Conservation (phyloP, 2,113 vertebrate species). For the Struthidea cinerea region DNA sequence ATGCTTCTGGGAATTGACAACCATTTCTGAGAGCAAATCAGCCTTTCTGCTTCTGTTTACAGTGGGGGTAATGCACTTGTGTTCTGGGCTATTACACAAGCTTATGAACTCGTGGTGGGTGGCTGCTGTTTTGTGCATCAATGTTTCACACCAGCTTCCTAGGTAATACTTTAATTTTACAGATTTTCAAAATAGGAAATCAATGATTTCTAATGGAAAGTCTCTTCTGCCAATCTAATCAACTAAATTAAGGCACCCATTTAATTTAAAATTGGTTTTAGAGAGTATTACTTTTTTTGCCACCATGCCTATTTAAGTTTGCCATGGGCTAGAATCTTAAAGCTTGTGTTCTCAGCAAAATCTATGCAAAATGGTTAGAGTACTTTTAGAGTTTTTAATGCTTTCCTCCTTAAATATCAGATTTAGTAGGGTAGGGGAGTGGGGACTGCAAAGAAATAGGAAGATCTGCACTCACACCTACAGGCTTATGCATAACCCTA, state of each 20-base stretch:
- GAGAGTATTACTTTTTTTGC: background rate
- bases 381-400: background rate
- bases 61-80: background rate
- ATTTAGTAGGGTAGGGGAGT: background rate
- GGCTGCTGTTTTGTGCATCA: background rate
- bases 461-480: background rate
- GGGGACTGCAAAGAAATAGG: background rate
- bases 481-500: background rate
- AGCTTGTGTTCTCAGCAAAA: background rate
- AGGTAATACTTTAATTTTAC: background rate
- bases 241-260: background rate
- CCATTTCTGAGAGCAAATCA: background rate
- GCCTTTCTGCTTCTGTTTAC: background rate
- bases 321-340: background rate
- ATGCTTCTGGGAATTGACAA: background rate
- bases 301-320: background rate
- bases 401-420: background rate
- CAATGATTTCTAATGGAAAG: background rate
- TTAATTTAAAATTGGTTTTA: constrained; percentile 2
- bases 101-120: background rate
- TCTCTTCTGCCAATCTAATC: background rate
- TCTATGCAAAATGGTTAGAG: background rate
- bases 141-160: background rate
- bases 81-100: constrained; percentile 19
- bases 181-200: background rate